Evolutionary conservation across 2,113 vertebrate species (phyloP).

Genomic region (Prunella fulvescens): DNA sequence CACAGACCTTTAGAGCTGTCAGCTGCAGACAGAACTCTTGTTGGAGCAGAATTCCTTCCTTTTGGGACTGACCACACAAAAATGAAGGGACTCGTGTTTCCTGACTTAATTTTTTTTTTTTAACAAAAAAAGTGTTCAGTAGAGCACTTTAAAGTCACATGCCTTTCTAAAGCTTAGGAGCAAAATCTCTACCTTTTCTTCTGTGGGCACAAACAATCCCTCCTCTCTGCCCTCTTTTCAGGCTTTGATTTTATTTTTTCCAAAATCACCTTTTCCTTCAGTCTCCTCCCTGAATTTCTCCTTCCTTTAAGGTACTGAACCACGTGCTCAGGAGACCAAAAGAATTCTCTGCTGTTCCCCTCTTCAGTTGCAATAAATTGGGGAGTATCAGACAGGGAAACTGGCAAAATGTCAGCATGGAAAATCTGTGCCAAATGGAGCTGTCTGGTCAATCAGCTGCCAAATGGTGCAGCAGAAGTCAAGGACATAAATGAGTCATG

Average conservation of each 20-base stretch:
- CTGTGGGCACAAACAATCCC: accelerated
- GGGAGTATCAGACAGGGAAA: not conserved
- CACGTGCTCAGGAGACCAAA: not conserved
- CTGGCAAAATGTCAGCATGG: not conserved
- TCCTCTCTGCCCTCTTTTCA: not conserved
- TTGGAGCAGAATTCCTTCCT: not conserved
- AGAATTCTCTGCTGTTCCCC: not conserved
- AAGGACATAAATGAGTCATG: not conserved
- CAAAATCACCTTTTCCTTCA: not conserved
- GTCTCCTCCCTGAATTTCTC: not conserved
- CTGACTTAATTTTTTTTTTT: not conserved
- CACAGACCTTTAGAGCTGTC: not conserved
- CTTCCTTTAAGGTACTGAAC: not conserved
- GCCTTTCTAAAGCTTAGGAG: not conserved
- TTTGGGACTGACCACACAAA: not conserved
- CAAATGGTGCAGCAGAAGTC: not conserved
- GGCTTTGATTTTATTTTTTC: not conserved
- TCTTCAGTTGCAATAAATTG: not conserved
- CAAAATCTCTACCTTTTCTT: not conserved
- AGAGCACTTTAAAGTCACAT: not conserved
- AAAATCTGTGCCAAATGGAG: not conserved
- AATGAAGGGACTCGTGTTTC: not conserved
- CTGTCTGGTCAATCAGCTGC: not conserved
- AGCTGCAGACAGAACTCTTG: not conserved
- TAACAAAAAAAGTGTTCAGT: not conserved